Evolutionary conservation across 2,797 vertebrate genomes (phyloP).

Genomic region (Pseudochromis fuscus): DNA sequence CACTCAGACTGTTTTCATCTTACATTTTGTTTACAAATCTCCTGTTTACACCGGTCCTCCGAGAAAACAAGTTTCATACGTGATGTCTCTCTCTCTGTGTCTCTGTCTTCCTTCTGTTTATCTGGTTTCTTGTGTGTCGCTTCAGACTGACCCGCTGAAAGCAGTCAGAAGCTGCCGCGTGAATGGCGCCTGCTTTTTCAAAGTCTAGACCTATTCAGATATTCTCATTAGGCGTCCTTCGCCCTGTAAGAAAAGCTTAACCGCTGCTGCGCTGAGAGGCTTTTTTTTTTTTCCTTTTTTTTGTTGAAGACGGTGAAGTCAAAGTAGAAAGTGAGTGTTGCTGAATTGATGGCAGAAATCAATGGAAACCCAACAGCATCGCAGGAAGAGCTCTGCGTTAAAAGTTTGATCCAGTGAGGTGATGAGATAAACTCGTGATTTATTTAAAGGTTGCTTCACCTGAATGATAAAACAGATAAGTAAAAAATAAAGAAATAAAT

Average conservation of each 20-base stretch:
- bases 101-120: not conserved
- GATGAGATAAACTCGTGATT: not conserved
- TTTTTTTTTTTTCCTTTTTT: no score
- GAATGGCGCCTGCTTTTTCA: conserved; percentile 37
- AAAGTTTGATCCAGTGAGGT: not conserved
- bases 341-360: conserved; percentile 19
- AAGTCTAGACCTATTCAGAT: conserved; percentile 53
- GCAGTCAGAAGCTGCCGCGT: conserved; percentile 14
- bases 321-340: not conserved
- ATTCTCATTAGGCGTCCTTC: conserved; percentile 38
- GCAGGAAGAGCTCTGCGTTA: no score
- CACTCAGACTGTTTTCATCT: conserved; percentile 50
- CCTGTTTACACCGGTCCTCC: conserved; percentile 25
- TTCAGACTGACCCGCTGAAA: conserved; percentile 35
- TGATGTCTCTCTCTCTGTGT: not conserved
- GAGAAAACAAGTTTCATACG: conserved; percentile 16
- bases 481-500: no score
- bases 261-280: not conserved
- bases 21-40: conserved; percentile 71
- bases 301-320: not conserved
- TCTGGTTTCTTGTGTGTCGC: not conserved
- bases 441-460: not conserved
- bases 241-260: conserved; percentile 21
- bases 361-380: not conserved
- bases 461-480: no score